Conservation (phyloP, 2,888 invertebrate species). For the Fragum fragum region DNA sequence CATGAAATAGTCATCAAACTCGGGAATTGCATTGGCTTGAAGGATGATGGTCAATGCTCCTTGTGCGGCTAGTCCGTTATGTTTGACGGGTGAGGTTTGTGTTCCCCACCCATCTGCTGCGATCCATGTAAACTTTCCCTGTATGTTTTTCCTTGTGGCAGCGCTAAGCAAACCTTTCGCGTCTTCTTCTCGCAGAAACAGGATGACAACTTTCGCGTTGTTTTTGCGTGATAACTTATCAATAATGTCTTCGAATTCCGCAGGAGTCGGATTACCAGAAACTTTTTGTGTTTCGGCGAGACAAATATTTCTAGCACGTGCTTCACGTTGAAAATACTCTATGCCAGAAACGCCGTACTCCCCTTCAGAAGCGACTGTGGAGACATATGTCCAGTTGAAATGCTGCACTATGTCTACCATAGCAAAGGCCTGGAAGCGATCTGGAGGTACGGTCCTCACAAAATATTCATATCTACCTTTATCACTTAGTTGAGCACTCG, state of each 20-base stretch:
- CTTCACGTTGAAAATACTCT: constrained; percentile 91
- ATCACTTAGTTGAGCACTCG: constrained; percentile 91
- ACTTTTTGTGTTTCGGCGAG: constrained; percentile 92
- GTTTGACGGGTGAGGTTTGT: constrained; percentile 90
- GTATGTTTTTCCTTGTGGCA: constrained; percentile 88
- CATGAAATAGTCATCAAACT: constrained; percentile 91
- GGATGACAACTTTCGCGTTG: constrained; percentile 90
- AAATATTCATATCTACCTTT: constrained; percentile 92
- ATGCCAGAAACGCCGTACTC: constrained; percentile 93
- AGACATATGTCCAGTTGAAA: constrained; percentile 92
- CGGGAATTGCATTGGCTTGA: constrained; percentile 89
- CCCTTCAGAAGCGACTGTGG: constrained; percentile 91
- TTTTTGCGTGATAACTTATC: constrained; percentile 88
- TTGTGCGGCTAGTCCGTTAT: constrained; percentile 90
- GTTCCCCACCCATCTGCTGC: constrained; percentile 92
- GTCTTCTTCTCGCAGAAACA: constrained; percentile 92
- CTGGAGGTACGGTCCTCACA: constrained; percentile 89
- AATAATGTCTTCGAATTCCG: constrained; percentile 90
- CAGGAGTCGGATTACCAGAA: constrained; percentile 89
- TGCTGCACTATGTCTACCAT: constrained; percentile 91
- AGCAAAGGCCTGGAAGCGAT: constrained; percentile 89
- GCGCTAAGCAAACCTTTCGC: constrained; percentile 90
- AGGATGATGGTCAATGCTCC: constrained; percentile 92
- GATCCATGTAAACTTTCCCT: constrained; percentile 89
- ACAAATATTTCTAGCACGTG: constrained; percentile 91